Percentiles rank a stretch among this genome's conserved stretches.
Evolutionary conservation across 2,113 vertebrate species (phyloP).

Genomic region (Lamprologus tigripictilis): DNA sequence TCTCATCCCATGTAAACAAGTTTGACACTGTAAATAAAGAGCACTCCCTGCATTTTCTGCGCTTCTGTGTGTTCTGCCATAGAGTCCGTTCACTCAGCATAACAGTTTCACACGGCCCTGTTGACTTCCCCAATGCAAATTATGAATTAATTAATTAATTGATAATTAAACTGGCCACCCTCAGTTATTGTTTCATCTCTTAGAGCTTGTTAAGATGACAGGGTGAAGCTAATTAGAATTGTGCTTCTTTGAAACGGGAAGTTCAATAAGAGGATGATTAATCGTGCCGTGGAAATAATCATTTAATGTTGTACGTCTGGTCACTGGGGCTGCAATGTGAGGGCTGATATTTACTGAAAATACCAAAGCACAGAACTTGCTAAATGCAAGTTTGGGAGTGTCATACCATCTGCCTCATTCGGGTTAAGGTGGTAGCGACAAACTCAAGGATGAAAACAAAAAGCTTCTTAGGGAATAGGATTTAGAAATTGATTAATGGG

Average conservation of each 20-base stretch:
- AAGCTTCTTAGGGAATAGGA: not conserved
- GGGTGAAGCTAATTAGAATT: not conserved
- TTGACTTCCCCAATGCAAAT: not conserved
- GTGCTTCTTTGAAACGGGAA: not conserved
- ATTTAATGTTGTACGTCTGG: not conserved
- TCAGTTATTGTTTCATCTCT: not conserved
- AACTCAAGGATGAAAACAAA: not conserved
- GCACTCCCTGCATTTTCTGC: not conserved
- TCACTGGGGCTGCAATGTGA: not conserved
- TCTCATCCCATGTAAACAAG: not conserved
- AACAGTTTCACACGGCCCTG: not conserved
- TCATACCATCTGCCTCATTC: not conserved
- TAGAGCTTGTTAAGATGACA: not conserved
- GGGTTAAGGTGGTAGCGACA: not conserved
- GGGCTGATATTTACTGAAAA: not conserved
- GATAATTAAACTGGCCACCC: not conserved
- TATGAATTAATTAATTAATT: not conserved
- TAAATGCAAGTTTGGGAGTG: not conserved
- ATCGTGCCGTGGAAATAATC: not conserved
- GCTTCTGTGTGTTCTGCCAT: not conserved
- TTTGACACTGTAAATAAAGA: not conserved
- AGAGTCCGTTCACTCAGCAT: not conserved
- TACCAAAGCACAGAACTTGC: not conserved
- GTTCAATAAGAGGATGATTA: not conserved
- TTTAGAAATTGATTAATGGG: not conserved